These are phyloP conservation scores for Elaeidobius kamerunicus DNA, from an alignment of 2,888 invertebrate species.

Conservation along the genomic window DNA sequence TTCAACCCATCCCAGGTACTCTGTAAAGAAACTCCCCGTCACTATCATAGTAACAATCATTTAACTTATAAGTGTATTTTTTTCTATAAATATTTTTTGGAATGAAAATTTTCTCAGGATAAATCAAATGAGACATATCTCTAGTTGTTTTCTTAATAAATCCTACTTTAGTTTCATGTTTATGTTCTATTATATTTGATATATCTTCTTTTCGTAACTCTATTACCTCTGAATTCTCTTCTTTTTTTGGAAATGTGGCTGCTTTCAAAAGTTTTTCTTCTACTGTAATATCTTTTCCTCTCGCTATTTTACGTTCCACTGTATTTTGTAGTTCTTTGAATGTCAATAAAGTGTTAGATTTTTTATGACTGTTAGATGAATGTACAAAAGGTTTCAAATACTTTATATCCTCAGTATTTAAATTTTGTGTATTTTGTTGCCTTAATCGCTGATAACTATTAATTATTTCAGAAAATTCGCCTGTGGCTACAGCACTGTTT, in stretches of 20 bases:
- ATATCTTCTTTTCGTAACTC: slow-evolving; percentile 25
- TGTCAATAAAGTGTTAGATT: slow-evolving; percentile 32
- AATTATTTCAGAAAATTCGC: slow-evolving; percentile 51
- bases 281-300: slow-evolving; percentile 26
- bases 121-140: slow-evolving; percentile 45
- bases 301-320: slow-evolving; percentile 30
- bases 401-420: no score
- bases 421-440: slow-evolving; percentile 44
- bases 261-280: slow-evolving; percentile 36
- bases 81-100: slow-evolving; percentile 61
- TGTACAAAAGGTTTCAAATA: no score
- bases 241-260: slow-evolving; percentile 6
- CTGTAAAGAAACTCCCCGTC: slow-evolving; percentile 78
- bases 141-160: slow-evolving; percentile 30
- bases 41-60: slow-evolving; percentile 78
- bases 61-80: slow-evolving; percentile 69
- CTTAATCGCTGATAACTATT: slow-evolving; percentile 46
- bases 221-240: slow-evolving; percentile 6
- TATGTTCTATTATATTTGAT: slow-evolving; percentile 20
- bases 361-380: no score
- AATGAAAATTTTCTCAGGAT: slow-evolving; percentile 65
- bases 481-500: neutral
- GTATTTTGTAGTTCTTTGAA: slow-evolving; percentile 40
- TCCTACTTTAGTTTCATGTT: slow-evolving; percentile 33
- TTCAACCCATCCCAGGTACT: slow-evolving; percentile 63